These are phyloP conservation scores for Nansenia antarctica DNA, from an alignment of 2,113 vertebrate species.

Conservation along the genomic window DNA sequence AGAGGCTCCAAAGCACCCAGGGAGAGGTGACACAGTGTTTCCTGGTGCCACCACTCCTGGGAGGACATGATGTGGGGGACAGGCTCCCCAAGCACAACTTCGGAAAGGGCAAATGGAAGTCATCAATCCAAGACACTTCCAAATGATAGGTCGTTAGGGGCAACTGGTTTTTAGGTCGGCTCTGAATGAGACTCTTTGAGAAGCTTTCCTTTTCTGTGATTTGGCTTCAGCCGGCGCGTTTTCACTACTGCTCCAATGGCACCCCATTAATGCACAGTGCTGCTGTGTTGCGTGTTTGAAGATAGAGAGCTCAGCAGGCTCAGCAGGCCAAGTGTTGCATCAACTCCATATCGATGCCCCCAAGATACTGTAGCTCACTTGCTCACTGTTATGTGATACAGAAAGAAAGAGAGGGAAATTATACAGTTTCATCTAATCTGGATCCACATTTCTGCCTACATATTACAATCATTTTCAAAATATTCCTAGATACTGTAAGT, in stretches of 20 bases:
- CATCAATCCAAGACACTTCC: slow-evolving; percentile 52
- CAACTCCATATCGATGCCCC: slow-evolving; percentile 62
- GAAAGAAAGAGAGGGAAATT: slow-evolving; percentile 5
- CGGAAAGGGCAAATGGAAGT: slow-evolving; percentile 58
- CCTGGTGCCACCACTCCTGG: slow-evolving; percentile 24
- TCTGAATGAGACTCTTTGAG: slow-evolving; percentile 45
- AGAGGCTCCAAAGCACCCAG: slow-evolving; percentile 15
- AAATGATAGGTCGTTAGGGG: slow-evolving; percentile 49
- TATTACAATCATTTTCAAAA: slow-evolving; percentile 30
- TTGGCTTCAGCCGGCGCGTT: slow-evolving; percentile 38
- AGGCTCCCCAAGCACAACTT: slow-evolving; percentile 43
- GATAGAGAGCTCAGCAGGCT: slow-evolving; percentile 21
- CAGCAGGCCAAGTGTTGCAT: slow-evolving; percentile 60
- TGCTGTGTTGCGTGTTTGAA: slow-evolving; percentile 47
- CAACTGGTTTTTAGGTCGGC: slow-evolving; percentile 38
- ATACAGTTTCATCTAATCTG: slow-evolving; percentile 13
- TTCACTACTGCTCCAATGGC: slow-evolving; percentile 48
- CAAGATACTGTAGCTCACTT: slow-evolving; percentile 52
- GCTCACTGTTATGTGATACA: slow-evolving; percentile 44
- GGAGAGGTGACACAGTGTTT: slow-evolving; percentile 31
- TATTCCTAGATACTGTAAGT: slow-evolving; percentile 13
- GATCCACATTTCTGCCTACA: slow-evolving; percentile 3
- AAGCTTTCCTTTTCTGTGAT: slow-evolving; percentile 33
- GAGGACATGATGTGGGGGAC: slow-evolving; percentile 39
- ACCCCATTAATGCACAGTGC: slow-evolving; percentile 46